Evolutionary conservation across 1,140 invertebrate genomes (phyloP), one percentile per base, ranked within the genome.

Genomic region (Leptoteleia sp.): DNA sequence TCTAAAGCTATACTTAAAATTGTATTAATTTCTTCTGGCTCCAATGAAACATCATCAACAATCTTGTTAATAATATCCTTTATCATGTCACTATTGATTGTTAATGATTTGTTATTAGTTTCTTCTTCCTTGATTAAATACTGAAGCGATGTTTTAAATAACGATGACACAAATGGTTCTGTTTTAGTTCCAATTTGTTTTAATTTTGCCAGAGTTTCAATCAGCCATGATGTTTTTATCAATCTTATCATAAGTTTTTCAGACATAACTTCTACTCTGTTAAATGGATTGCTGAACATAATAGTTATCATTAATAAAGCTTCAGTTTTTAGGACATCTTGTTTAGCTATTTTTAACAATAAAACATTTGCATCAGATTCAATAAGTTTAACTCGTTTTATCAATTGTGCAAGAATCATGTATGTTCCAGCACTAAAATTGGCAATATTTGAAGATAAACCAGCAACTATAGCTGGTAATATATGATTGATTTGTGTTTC

Each of bases 361-460:
- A 96, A 82, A 19, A 91, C 91, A 65, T 93, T 88, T 4, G 94
- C 83, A 6, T 94, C 89, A 13, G 90, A 89, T 7, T 88, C 79
- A 68, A 92, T 92, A 3, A 97, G 83, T 29, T 91, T 79, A 89
- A 43, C 90, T 87, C 94, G 94, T 0, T 91, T 90, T 0, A 93
- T 89, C 8, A 97, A 82, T 84, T 92, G 93, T 1, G 92, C 92
- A 0, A 93, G 80, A 19, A 97, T 93, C 85, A 97, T 93, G 84
- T 94, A 96, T 3, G 92, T 90, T 0, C 94, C 92, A 6, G 94
- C 92, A 79, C 91, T 91, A 83, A 94, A 96, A 86, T 96, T 94
- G 0, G 89, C 57, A 0, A 93, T 87, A 0, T 90, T 75, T 7
- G 94, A 95, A 35, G 89, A 91, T 8, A 97, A 84, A 1, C 94